These are phyloP conservation scores for Apamea monoglypha DNA, from an alignment of 2,888 invertebrate species.

Conservation along the genomic window DNA sequence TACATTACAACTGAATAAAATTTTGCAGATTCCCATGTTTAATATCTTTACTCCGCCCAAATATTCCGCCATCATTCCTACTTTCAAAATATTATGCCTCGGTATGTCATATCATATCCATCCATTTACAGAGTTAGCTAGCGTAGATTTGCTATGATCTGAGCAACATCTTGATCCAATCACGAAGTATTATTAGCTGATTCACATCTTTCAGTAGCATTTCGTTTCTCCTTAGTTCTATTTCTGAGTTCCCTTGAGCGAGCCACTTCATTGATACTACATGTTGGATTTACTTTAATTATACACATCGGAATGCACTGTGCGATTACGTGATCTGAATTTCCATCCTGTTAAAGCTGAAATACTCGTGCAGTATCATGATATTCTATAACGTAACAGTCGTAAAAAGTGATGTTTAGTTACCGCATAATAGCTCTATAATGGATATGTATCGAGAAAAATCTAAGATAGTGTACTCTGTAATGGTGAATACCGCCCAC, in stretches of 20 bases:
- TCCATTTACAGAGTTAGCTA: conserved; percentile 20
- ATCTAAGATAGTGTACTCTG: conserved; percentile 21
- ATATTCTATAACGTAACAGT: conserved; percentile 8
- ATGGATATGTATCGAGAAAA: conserved; percentile 31
- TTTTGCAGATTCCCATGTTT: not conserved
- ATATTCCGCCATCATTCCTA: not conserved
- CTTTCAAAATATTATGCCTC: conserved; percentile 34
- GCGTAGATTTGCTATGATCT: conserved; percentile 43
- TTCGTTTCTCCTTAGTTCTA: conserved; percentile 75
- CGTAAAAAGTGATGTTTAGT: conserved; percentile 12
- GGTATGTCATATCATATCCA: conserved; percentile 35
- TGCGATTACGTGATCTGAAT: conserved; percentile 72
- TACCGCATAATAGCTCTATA: conserved; percentile 17
- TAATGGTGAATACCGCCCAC: conserved; percentile 67
- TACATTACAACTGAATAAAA: not conserved
- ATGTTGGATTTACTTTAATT: conserved; percentile 71
- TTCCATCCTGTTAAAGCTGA: conserved; percentile 71
- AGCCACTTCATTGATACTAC: conserved; percentile 80
- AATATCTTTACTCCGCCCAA: not conserved
- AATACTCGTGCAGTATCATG: conserved; percentile 44
- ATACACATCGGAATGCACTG: conserved; percentile 75
- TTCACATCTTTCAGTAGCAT: conserved; percentile 70
- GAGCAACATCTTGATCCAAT: conserved; percentile 61
- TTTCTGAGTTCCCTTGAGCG: conserved; percentile 76
- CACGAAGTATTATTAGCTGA: conserved; percentile 65